Conservation (phyloP, 1,140 invertebrate genomes). For the Anthonomus grandis region DNA sequence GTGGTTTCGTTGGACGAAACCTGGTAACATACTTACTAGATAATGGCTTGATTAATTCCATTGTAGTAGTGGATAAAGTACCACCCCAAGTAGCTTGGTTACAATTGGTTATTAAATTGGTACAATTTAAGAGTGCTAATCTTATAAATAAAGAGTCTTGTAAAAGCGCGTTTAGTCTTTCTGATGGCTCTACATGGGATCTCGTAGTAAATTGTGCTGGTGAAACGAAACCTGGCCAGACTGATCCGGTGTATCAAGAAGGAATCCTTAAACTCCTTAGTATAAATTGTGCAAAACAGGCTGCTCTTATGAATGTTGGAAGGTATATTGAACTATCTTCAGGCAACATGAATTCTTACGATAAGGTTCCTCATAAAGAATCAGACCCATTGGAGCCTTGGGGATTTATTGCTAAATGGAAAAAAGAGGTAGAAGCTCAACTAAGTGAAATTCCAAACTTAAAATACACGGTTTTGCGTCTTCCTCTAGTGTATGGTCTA, state of each 20-base stretch:
- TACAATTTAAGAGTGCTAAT: constrained; percentile 90
- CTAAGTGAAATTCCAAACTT: constrained; percentile 63
- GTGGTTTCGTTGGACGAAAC: constrained; percentile 89
- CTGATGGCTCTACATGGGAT: constrained; percentile 61
- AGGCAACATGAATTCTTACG: constrained; percentile 73
- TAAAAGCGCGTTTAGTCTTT: constrained; percentile 66
- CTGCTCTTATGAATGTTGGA: constrained; percentile 60
- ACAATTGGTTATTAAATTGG: constrained; percentile 66
- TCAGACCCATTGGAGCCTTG: constrained; percentile 73
- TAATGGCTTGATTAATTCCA: constrained; percentile 70
- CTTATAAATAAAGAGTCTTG: constrained; percentile 83
- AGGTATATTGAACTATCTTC: constrained; percentile 82
- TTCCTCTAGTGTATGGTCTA: constrained; percentile 82
- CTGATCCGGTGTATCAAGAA: constrained; percentile 84
- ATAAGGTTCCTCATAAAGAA: constrained; percentile 77
- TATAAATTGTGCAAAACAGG: constrained; percentile 75
- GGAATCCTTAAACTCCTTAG: constrained; percentile 83
- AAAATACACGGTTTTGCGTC: constrained; percentile 77
- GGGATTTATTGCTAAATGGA: constrained; percentile 80
- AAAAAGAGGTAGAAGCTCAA: constrained; percentile 71
- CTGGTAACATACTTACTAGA: constrained; percentile 76
- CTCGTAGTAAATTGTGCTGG: constrained; percentile 86
- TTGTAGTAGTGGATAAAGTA: constrained; percentile 87
- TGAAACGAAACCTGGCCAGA: constrained; percentile 84
- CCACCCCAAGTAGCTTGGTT: constrained; percentile 89